These are phyloP conservation scores for Bungarus multicinctus DNA, from an alignment of 2,113 vertebrate genomes.

Conservation along the genomic window DNA sequence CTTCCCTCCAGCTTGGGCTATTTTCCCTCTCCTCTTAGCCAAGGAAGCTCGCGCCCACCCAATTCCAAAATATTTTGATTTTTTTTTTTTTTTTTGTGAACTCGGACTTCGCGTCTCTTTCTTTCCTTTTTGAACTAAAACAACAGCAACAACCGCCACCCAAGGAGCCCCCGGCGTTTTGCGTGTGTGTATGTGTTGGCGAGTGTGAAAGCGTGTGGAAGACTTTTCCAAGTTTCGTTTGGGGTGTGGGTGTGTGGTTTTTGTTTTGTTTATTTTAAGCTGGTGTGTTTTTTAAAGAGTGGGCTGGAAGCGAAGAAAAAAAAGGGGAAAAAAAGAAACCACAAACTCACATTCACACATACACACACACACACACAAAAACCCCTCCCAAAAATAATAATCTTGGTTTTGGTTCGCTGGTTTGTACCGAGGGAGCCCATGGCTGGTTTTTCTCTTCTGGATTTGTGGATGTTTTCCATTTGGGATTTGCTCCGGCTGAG, in stretches of 20 bases:
- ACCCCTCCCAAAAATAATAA: neutral
- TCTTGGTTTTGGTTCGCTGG: neutral
- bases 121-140: neutral
- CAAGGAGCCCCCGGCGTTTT: neutral
- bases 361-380: no score
- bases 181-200: neutral
- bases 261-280: neutral
- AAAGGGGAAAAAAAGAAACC: neutral
- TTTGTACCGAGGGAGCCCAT: neutral
- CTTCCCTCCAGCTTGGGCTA: neutral
- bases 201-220: neutral
- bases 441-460: neutral
- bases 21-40: neutral
- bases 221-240: neutral
- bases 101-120: neutral
- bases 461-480: neutral
- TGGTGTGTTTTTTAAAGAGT: neutral
- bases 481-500: neutral
- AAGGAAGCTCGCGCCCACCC: neutral
- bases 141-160: no score
- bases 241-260: neutral
- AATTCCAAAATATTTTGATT: neutral
- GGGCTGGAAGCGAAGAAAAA: neutral
- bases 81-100: no score
- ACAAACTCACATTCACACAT: neutral